Percentiles rank a stretch among this genome's conserved stretches.
phyloP scores from a whole-genome alignment of 92 coral and sea anemone species.

The Meandrina meandrites region DNA sequence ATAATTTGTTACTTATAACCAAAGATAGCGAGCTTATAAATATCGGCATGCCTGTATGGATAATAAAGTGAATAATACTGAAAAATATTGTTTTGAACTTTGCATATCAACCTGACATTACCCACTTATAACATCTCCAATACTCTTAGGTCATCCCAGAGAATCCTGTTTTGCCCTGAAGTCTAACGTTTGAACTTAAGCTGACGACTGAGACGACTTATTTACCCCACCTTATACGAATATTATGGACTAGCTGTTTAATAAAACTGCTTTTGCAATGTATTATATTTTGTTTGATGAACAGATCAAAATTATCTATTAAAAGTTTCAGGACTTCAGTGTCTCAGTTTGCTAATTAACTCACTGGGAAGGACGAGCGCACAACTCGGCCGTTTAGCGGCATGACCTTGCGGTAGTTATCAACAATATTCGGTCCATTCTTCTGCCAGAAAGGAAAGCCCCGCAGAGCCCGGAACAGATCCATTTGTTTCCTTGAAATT shows the following conservation, averaged over 20 bases:
- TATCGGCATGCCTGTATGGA: background rate
- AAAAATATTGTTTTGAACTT: background rate
- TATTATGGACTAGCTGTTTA: background rate
- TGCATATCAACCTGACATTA: background rate
- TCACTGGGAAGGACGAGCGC: slow-evolving; percentile 28
- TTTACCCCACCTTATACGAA: background rate
- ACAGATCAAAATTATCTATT: too few species aligned
- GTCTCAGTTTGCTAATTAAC: background rate
- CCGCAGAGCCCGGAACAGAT: slow-evolving; percentile 47
- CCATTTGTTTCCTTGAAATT: slow-evolving; percentile 44
- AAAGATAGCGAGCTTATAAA: background rate
- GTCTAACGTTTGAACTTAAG: background rate
- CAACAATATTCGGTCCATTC: slow-evolving; percentile 35
- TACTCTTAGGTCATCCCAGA: background rate
- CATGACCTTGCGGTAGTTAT: slow-evolving; percentile 48
- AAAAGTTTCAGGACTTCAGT: background rate
- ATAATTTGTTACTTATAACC: background rate
- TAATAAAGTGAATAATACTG: background rate
- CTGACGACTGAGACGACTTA: background rate
- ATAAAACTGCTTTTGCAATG: background rate
- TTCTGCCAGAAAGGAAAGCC: slow-evolving; percentile 31
- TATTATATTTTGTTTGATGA: background rate
- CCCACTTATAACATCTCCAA: background rate
- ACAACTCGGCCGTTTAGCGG: slow-evolving; percentile 48
- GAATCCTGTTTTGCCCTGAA: background rate